Conservation (phyloP, 2,113 vertebrate genomes). For the Egretta garzetta region DNA sequence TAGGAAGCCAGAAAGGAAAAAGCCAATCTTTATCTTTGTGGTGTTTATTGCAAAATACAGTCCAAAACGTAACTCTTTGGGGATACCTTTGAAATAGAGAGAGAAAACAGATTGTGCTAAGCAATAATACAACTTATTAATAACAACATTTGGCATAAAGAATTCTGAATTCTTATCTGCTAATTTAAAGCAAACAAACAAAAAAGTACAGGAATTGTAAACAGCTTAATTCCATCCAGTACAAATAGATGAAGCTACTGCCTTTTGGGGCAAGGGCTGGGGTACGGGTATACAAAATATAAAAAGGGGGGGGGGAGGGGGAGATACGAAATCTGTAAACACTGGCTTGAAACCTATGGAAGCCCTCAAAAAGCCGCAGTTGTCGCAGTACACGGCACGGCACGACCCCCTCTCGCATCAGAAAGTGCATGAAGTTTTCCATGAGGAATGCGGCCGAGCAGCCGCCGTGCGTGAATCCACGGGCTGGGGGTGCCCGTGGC, state of each 20-base stretch:
- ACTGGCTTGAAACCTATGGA: neutral
- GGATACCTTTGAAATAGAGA: neutral
- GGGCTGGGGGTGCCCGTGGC: fast-evolving
- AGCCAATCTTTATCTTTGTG: neutral
- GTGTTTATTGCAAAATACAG: conserved; percentile 64
- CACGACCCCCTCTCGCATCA: neutral
- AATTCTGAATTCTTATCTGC: conserved; percentile 33
- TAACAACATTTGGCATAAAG: neutral
- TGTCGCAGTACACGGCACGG: fast-evolving
- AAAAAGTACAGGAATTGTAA: neutral
- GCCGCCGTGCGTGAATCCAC: neutral
- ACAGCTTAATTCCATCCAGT: neutral
- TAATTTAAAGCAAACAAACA: neutral
- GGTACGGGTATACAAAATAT: neutral
- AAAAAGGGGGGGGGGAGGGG: no score
- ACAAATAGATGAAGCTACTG: neutral
- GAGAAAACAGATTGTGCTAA: conserved; percentile 2
- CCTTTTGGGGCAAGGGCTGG: neutral
- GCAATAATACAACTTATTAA: conserved; percentile 7
- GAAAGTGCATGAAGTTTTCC: conserved; percentile 68
- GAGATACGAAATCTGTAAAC: neutral
- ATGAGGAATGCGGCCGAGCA: neutral
- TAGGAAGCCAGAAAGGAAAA: neutral
- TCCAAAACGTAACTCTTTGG: neutral
- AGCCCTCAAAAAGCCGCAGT: neutral